Evolutionary conservation across 2,113 vertebrate genomes (phyloP).

Genomic region (Antechinus stuartii): DNA sequence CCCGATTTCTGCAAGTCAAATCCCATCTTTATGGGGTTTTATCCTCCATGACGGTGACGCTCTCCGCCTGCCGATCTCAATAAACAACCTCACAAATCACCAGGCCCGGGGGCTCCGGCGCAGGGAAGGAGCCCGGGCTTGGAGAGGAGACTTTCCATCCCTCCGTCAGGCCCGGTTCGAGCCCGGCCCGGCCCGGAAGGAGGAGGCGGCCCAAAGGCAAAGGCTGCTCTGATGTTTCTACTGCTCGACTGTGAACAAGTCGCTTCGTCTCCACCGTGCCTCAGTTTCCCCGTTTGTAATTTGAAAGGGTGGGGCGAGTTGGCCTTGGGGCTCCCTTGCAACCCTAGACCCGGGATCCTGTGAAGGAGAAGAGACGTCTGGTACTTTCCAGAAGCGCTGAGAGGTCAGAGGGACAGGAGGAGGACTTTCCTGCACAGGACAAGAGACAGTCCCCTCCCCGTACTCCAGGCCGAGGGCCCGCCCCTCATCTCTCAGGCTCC

Average conservation of each 20-base stretch:
- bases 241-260: too few species aligned
- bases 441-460: not conserved
- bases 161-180: too few species aligned
- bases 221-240: too few species aligned
- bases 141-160: not conserved
- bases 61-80: not conserved
- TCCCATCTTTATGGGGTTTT: not conserved
- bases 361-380: not conserved
- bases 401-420: not conserved
- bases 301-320: not conserved
- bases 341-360: not conserved
- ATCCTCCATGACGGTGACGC: not conserved
- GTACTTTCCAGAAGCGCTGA: not conserved
- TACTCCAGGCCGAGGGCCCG: not conserved
- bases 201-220: too few species aligned
- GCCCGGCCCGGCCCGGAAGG: not conserved
- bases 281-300: not conserved
- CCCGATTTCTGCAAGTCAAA: conserved; percentile 19
- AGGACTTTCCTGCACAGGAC: not conserved
- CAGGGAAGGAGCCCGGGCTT: not conserved
- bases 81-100: not conserved
- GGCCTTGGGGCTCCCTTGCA: not conserved
- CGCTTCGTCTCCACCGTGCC: too few species aligned
- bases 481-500: not conserved
- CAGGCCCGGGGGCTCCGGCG: not conserved